Evolutionary conservation across 2,888 invertebrate species (phyloP).

Genomic region (Ochropleura leucogaster): DNA sequence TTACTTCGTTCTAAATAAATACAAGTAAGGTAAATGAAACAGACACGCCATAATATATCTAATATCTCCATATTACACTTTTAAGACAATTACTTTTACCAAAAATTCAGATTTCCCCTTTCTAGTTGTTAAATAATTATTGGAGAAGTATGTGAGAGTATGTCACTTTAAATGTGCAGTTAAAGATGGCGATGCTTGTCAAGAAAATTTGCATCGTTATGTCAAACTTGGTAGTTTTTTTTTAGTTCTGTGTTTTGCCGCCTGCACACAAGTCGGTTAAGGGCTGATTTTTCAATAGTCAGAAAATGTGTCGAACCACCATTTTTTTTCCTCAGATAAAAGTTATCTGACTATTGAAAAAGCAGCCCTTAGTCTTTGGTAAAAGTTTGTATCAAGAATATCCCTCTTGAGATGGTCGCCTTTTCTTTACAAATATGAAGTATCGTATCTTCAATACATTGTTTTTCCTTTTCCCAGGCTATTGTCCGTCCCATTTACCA

Average conservation of each 20-base stretch:
- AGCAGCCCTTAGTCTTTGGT: background rate
- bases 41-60: constrained; percentile 22
- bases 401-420: background rate
- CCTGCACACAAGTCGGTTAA: too few species aligned
- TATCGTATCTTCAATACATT: background rate
- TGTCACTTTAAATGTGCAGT: too few species aligned
- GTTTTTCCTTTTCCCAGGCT: background rate
- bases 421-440: background rate
- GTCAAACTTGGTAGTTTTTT: too few species aligned
- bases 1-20: constrained; percentile 21
- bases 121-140: too few species aligned
- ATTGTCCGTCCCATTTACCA: constrained; percentile 40
- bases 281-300: too few species aligned
- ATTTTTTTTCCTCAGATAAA: too few species aligned
- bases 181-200: too few species aligned
- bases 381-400: background rate
- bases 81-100: background rate
- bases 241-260: too few species aligned
- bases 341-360: too few species aligned
- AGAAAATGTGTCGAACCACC: too few species aligned
- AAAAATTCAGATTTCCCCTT: background rate
- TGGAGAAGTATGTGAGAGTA: too few species aligned
- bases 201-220: too few species aligned
- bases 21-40: constrained; percentile 40
- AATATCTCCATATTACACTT: background rate